These are phyloP conservation scores for Halcyon malimbica DNA, from an alignment of 2,113 vertebrate genomes.

Conservation along the genomic window DNA sequence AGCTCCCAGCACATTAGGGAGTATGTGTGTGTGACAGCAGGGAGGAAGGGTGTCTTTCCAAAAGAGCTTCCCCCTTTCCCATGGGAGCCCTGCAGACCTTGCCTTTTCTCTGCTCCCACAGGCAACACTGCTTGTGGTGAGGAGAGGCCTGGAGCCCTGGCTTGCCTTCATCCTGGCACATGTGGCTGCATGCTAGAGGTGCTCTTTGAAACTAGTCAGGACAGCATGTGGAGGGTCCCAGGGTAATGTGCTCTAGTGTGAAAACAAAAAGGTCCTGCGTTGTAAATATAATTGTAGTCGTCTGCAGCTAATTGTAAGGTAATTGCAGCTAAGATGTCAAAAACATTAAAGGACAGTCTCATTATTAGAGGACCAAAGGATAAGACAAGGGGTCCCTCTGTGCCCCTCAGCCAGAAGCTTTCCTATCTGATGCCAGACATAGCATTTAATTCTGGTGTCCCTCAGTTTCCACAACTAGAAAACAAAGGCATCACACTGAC, in stretches of 20 bases:
- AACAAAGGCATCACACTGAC: neutral
- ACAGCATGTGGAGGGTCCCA: neutral
- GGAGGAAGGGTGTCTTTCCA: neutral
- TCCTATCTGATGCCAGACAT: neutral
- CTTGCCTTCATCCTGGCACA: neutral
- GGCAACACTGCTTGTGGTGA: neutral
- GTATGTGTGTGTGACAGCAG: neutral
- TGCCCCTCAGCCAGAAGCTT: neutral
- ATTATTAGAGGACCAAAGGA: neutral
- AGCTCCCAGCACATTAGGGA: neutral
- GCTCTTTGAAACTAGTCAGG: conserved; percentile 9
- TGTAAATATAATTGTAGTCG: neutral
- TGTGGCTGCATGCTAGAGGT: neutral
- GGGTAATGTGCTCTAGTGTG: neutral
- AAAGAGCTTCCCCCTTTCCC: neutral
- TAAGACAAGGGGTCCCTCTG: neutral
- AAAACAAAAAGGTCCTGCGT: neutral
- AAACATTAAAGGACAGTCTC: neutral
- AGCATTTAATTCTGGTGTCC: neutral
- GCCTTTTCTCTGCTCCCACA: neutral
- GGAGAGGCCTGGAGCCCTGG: neutral
- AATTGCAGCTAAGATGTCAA: neutral
- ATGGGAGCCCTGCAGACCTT: neutral
- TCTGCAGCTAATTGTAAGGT: conserved; percentile 1
- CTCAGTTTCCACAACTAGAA: neutral